Evolutionary conservation across 2,797 vertebrate species (phyloP), one percentile per base, ranked within the genome.

Genomic region (Gobionotothen gibberifrons): DNA sequence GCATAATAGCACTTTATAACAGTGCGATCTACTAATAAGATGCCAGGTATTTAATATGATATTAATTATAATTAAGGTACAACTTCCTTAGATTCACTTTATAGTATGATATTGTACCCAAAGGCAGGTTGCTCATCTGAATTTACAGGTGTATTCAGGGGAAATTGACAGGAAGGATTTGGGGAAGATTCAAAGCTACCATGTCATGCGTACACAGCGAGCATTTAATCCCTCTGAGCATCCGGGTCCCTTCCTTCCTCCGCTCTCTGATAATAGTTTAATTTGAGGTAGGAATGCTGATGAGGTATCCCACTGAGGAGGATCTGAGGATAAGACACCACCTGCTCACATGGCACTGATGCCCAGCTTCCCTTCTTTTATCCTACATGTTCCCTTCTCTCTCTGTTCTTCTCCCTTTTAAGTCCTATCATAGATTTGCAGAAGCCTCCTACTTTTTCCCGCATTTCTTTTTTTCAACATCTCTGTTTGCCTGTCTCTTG

Each of bases 261-360:
- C 43, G 15, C 79, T 84, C 61, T 80, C 59, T 85, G 82, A 85
- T 75, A 82, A 76, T 74, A 70, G 87, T 78, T 80, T 72, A 56
- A 88, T 84, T 85, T 87, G 82, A 83, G 86, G 81, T 70, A 58
- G 76, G 85, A 88, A 90, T 90, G 77, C 71, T 88, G 86, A 90
- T 86, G 78, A 90, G 90, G 77, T 61, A 53, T 82, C 85, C 89
- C 78, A 83, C 83, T 66, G 88, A 84, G 88, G 65, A 75, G 76
- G 89, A 90, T 91, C 89, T 90, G 82, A 92, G 68, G 78, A 76
- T 57, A 75, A 79, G 81, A 85, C 81, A 79, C 79, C 81, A 85
- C 85, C 88, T 86, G 87, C 82, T 78, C 83, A 60, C 82, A 85
- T 66, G 66, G 70, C 77, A 69, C 72, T 66, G 81, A 83, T 83